Conservation (phyloP, 2,888 invertebrate genomes). For the Noctua janthina region DNA sequence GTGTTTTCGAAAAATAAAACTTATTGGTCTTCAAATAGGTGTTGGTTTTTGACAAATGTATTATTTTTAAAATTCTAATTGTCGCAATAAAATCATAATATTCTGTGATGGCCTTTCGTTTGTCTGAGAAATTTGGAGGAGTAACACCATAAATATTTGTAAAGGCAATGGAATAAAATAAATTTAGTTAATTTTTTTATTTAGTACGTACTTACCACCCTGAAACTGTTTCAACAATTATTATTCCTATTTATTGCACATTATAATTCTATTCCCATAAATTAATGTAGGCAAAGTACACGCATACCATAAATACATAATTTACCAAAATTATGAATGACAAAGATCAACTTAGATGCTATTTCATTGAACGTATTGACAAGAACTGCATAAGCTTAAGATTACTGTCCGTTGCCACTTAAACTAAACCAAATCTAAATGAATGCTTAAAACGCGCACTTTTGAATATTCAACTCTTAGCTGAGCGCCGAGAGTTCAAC, state of each 20-base stretch:
- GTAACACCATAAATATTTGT: neutral
- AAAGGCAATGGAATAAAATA: neutral
- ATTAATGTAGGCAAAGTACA: no score
- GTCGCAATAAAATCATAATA: neutral
- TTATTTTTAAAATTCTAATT: neutral
- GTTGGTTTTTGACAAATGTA: neutral
- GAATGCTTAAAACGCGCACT: neutral
- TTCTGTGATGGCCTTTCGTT: neutral
- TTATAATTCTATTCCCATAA: neutral
- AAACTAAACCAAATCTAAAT: neutral
- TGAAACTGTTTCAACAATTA: slow-evolving; percentile 6
- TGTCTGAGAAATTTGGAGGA: neutral
- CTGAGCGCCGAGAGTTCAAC: neutral
- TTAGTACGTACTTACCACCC: slow-evolving; percentile 51
- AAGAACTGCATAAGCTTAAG: slow-evolving; percentile 36
- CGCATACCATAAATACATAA: neutral
- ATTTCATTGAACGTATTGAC: neutral
- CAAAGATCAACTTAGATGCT: neutral
- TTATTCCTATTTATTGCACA: slow-evolving; percentile 35
- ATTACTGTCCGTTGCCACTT: neutral
- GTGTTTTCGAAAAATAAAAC: neutral
- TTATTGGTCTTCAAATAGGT: neutral
- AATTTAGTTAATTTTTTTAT: slow-evolving; percentile 4
- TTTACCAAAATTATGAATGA: neutral
- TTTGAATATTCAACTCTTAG: neutral